Conservation (phyloP, 1,140 invertebrate genomes). For the Drosophila leontia region DNA sequence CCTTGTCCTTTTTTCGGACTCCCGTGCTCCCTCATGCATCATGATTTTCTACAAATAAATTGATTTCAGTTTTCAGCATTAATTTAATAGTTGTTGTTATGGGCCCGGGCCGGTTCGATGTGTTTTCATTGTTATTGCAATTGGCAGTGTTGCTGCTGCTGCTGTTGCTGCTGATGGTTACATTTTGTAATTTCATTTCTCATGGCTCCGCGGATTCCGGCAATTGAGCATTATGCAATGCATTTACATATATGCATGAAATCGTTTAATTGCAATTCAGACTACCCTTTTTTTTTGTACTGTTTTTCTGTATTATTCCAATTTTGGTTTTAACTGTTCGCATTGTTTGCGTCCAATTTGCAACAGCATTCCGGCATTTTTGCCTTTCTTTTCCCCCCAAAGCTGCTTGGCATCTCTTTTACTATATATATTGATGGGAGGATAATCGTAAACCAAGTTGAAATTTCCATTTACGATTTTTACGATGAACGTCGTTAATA, state of each 20-base stretch:
- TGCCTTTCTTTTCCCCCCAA: slow-evolving; percentile 5
- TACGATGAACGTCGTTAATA: slow-evolving; percentile 41
- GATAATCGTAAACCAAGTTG: slow-evolving; percentile 27
- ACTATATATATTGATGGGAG: neutral
- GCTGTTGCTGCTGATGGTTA: slow-evolving; percentile 44
- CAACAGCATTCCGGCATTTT: slow-evolving; percentile 18
- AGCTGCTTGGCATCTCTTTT: neutral
- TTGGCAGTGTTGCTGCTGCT: slow-evolving; percentile 19
- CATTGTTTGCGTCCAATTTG: slow-evolving; percentile 55
- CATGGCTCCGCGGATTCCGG: slow-evolving; percentile 48
- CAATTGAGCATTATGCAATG: slow-evolving; percentile 52
- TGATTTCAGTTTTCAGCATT: slow-evolving; percentile 65
- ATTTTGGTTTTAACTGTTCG: slow-evolving; percentile 46
- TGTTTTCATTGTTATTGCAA: slow-evolving; percentile 59
- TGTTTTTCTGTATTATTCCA: slow-evolving; percentile 13
- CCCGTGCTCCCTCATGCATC: slow-evolving; percentile 27
- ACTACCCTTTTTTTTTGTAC: neutral
- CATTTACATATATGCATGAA: slow-evolving; percentile 54
- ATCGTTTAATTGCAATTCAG: slow-evolving; percentile 62
- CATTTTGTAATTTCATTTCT: slow-evolving; percentile 63
- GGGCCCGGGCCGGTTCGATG: slow-evolving; percentile 20
- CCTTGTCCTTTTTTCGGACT: slow-evolving; percentile 1
- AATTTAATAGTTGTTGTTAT: slow-evolving; percentile 67
- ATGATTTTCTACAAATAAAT: slow-evolving; percentile 67
- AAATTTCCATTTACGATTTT: slow-evolving; percentile 41